Base-by-base conservation (phyloP, 2,113 vertebrate species). In the Gnathonemus longibarbis region DNA sequence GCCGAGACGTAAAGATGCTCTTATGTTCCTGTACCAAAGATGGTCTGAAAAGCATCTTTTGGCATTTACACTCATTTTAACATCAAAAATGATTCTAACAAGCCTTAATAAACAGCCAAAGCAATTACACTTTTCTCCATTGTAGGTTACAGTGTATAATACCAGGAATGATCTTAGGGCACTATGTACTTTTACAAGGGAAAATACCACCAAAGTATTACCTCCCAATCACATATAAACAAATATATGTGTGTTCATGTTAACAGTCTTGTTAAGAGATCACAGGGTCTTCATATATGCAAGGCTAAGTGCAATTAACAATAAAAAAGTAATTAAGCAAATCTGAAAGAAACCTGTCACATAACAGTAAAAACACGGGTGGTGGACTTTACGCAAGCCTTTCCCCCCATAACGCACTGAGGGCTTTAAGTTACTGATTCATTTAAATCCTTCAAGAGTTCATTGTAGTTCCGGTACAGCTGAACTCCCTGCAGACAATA, bases 251-350 rank as follows among this genome's bases (percentile, higher is more conserved):
- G 70, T 17, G 74, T 80, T 80, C 74, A 70, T 31, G 62, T 70
- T 70, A 70, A 70, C 62, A 42, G 74, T 80, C 74, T 80, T 42
- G 35, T 39, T 80, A 80, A 80, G 74, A 80, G 31, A 80, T 80
- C 74, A 80, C 74, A 80, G 35, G 74, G 35, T 19, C 35, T 42
- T 80, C 74, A 80, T 80, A 42, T 8, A 80, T 7, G 74, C 74
- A 80, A 80, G 74, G 17, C 74, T 19, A 80, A 80, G 74, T 80
- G 74, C 74, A 80, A 80, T 80, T 80, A 80, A 21, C 74, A 80
- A 80, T 80, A 80, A 80, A 80, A 80, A 70, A 70, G n/a, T 70
- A 70, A 70, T 70, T 80, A 80, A 80, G 31, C 74, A 80, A 80
- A 80, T 80, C n/a, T 70, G 62, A 70, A 70, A 70, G 13, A 42